These are phyloP conservation scores for Agrotis exclamationis DNA, from an alignment of 2,888 invertebrate species.

Conservation along the genomic window DNA sequence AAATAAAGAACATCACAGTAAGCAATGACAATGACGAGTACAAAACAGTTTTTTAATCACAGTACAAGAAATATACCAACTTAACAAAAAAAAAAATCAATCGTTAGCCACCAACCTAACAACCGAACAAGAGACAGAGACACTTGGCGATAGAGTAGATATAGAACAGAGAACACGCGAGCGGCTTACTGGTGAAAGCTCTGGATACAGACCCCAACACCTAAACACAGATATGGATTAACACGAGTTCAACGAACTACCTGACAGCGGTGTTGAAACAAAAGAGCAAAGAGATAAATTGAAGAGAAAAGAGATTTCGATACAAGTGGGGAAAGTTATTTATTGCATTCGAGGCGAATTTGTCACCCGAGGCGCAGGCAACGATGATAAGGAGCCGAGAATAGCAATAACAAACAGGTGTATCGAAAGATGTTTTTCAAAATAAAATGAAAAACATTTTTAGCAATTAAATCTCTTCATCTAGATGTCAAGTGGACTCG, in stretches of 20 bases:
- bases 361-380: too few relatives aligned
- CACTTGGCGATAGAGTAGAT: slow-evolving; percentile 72
- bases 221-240: slow-evolving; percentile 64
- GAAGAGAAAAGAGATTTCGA: too few relatives aligned
- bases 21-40: background rate
- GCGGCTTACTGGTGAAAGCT: slow-evolving; percentile 49
- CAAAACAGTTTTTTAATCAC: background rate
- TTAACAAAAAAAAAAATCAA: background rate
- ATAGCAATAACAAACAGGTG: too few relatives aligned
- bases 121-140: slow-evolving; percentile 68
- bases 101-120: slow-evolving; percentile 47
- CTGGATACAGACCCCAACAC: slow-evolving; percentile 67
- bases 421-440: too few relatives aligned
- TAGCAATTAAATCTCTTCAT: background rate
- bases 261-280: background rate
- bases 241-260: slow-evolving; percentile 22
- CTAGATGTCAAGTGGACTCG: background rate
- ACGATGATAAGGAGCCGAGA: too few relatives aligned
- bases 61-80: background rate
- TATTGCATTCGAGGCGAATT: too few relatives aligned
- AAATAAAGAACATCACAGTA: background rate
- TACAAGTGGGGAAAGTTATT: too few relatives aligned
- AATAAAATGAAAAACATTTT: too few relatives aligned
- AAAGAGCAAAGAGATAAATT: background rate
- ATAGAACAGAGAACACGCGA: slow-evolving; percentile 65